Evolutionary conservation across 1,140 invertebrate genomes (phyloP), one percentile per base, ranked within the genome.

Genomic region (Andrena cerasifolii): DNA sequence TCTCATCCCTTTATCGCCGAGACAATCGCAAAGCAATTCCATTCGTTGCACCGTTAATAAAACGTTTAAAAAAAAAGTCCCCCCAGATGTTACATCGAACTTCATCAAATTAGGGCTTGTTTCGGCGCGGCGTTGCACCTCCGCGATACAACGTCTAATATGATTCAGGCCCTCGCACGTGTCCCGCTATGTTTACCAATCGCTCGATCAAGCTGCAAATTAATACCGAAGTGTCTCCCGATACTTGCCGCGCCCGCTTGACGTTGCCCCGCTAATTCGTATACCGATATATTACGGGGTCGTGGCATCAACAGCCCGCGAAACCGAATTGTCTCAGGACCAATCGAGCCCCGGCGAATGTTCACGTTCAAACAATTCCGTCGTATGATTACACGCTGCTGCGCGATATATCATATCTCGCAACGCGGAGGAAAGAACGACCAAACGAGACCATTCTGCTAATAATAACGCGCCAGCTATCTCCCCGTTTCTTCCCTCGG

Each of bases 201-300:
- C 51, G 62, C 72, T 75, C 72, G 61, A 67, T 67, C 49, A 75
- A 47, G 61, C 51, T 56, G n/a, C n/a, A 58, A 75, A 75, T 75
- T 75, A 75, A 58, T 75, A 67, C 21, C 16, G 62, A 47, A 47
- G 40, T 40, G 21, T 67, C 51, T 28, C 51, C n/a, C 28, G 7
- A 47, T 58, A 67, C 21, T 45, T 26, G 21, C 28, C 26, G 21
- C 4, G n/a, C 3, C 33, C 36, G 62, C n/a, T 45, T 56, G n/a
- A 56, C n/a, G 72, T 66, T 24, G 26, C 10, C 33, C 1, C 40
- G 36, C 16, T 66, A 75, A 75, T 75, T 75, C 51, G 26, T 66
- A 26, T 24, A 75, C 24, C 51, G n/a, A 45, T 75, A 66, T 40
- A 40, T 40, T 67, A 65, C 21, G 18, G 26, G 14, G 12, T 16